phyloP scores from a whole-genome alignment of 2,888 invertebrate species.

The Deilephila porcellus region DNA sequence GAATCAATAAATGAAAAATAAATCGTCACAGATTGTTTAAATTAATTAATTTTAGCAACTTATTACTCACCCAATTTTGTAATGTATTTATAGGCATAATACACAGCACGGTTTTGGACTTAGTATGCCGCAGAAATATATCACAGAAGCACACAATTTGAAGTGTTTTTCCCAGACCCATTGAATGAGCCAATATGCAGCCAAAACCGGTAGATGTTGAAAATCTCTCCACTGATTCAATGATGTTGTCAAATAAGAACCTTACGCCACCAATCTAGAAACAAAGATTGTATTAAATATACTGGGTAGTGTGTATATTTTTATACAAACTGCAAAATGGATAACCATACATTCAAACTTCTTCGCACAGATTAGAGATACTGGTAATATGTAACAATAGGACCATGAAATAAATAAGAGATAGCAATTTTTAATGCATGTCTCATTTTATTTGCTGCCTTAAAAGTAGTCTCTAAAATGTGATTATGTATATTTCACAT shows the following conservation, averaged over 20 bases:
- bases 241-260: slow-evolving; percentile 98
- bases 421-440: too few species aligned
- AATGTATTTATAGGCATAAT: slow-evolving; percentile 99
- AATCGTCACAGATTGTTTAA: too few species aligned
- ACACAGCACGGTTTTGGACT: slow-evolving; percentile 94
- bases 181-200: slow-evolving; percentile 98
- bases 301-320: background rate
- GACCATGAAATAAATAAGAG: too few species aligned
- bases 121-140: slow-evolving; percentile 95
- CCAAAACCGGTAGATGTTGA: slow-evolving; percentile 96
- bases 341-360: too few species aligned
- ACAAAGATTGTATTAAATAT: slow-evolving; percentile 21
- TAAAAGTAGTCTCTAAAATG: background rate
- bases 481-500: background rate
- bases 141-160: slow-evolving; percentile 98
- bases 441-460: too few species aligned
- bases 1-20: too few species aligned
- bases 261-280: slow-evolving; percentile 95
- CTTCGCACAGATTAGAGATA: too few species aligned
- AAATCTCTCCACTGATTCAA: slow-evolving; percentile 96
- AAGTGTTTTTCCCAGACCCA: slow-evolving; percentile 99
- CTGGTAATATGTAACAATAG: too few species aligned
- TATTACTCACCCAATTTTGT: slow-evolving; percentile 94
- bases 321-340: too few species aligned
- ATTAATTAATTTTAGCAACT: background rate